These are phyloP conservation scores for Manduca sexta DNA, from an alignment of 1,140 invertebrate genomes.

Conservation along the genomic window DNA sequence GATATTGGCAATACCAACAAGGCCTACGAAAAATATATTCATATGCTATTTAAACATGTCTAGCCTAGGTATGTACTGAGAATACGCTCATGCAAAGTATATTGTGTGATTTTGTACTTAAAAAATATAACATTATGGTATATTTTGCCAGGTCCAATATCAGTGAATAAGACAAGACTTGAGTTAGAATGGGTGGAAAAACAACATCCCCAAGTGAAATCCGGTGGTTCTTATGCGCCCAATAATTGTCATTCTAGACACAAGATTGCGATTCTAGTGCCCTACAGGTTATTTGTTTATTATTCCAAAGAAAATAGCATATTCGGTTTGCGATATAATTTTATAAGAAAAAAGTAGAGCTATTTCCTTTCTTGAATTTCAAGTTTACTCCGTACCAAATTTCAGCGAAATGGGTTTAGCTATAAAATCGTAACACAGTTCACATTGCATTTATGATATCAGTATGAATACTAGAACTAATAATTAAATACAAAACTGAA, in stretches of 20 bases:
- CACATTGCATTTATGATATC: too few relatives aligned
- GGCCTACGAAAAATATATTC: not conserved
- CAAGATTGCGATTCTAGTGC: constrained; percentile 88
- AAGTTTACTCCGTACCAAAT: too few relatives aligned
- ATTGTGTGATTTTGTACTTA: not conserved
- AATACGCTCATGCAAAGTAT: not conserved
- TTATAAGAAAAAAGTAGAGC: too few relatives aligned
- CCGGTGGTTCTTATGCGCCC: constrained; percentile 85
- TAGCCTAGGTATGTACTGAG: not conserved
- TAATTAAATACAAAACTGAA: too few relatives aligned
- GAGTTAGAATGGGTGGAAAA: constrained; percentile 9
- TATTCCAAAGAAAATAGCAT: too few relatives aligned
- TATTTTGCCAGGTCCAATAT: constrained; percentile 9
- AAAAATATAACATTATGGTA: too few relatives aligned
- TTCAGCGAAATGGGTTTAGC: too few relatives aligned
- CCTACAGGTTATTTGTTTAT: constrained; percentile 74
- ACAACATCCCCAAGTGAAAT: constrained; percentile 11
- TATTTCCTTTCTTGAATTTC: too few relatives aligned
- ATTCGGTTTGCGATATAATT: too few relatives aligned
- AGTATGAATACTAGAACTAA: too few relatives aligned
- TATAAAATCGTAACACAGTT: too few relatives aligned
- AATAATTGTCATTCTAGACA: constrained; percentile 80
- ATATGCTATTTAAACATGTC: not conserved
- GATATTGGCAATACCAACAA: not conserved
- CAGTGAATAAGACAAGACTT: constrained; percentile 7